These are phyloP conservation scores for Micropoecilia bifurca DNA, from an alignment of 2,797 vertebrate genomes.

Conservation along the genomic window DNA sequence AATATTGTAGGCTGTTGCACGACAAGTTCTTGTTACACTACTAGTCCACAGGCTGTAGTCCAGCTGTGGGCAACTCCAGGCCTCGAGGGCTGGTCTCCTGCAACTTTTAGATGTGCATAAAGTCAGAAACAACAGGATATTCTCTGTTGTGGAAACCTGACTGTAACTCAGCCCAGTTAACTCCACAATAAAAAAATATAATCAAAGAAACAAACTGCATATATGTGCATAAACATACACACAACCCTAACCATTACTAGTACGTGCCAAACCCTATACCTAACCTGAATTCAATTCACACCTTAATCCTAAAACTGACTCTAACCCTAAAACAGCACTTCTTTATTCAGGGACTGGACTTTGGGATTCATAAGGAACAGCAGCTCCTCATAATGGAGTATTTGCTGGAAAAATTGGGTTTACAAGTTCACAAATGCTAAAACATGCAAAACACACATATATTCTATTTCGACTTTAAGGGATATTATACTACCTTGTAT, in stretches of 20 bases:
- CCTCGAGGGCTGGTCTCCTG: no score
- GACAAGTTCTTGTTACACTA: not conserved
- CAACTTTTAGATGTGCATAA: constrained; percentile 9
- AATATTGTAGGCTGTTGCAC: not conserved
- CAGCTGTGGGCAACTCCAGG: no score
- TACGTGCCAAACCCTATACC: no score
- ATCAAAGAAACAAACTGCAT: not conserved
- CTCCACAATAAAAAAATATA: not conserved
- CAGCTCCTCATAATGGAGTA: not conserved
- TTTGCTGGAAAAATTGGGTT: not conserved
- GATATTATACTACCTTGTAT: not conserved
- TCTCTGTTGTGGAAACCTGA: constrained; percentile 49
- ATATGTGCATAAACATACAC: not conserved
- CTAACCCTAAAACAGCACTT: not conserved
- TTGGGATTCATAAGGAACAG: not conserved
- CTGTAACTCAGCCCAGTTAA: constrained; percentile 50
- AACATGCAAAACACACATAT: constrained; percentile 44
- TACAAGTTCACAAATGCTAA: constrained; percentile 68
- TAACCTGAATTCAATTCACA: no score
- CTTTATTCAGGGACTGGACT: not conserved
- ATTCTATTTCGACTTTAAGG: not conserved
- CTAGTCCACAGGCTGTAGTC: no score
- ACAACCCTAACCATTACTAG: not conserved
- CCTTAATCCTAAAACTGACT: no score
- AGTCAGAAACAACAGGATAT: constrained; percentile 37